phyloP scores from a whole-genome alignment of 2,888 invertebrate genomes.

The Perizoma affinitatum region DNA sequence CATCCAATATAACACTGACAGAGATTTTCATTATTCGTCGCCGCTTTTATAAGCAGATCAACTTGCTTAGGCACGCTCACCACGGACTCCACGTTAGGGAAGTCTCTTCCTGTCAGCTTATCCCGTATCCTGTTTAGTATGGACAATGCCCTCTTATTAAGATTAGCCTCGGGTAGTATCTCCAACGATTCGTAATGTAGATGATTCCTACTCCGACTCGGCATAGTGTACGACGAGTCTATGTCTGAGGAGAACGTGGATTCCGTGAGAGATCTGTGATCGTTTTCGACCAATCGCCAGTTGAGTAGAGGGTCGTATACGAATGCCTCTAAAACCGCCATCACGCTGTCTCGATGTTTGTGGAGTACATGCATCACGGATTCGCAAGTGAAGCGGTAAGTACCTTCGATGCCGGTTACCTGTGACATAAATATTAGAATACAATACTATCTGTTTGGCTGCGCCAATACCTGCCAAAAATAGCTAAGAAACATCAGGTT shows the following conservation, averaged over 20 bases:
- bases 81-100: conserved; percentile 88
- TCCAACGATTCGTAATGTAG: conserved; percentile 72
- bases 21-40: conserved; percentile 98
- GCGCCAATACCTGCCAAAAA: too few species aligned
- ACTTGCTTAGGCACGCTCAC: conserved; percentile 95
- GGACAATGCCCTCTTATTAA: conserved; percentile 95
- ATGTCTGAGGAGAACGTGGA: conserved; percentile 74
- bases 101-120: conserved; percentile 97
- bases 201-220: conserved; percentile 68
- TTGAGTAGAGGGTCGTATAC: conserved; percentile 99
- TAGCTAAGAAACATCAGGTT: too few species aligned
- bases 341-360: conserved; percentile 97
- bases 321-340: conserved; percentile 99
- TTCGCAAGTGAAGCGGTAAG: conserved; percentile 97
- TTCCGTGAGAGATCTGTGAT: conserved; percentile 68
- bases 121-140: conserved; percentile 96
- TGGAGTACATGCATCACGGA: conserved; percentile 97
- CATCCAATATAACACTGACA: conserved; percentile 99
- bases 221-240: conserved; percentile 69
- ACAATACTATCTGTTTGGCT: conserved; percentile 13
- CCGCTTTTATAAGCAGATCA: conserved; percentile 96
- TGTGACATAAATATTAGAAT: too few species aligned
- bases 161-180: conserved; percentile 88
- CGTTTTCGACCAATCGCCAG: conserved; percentile 90
- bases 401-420: conserved; percentile 99